Conservation (phyloP, 2,113 vertebrate species). For the Cyanoramphus novaezelandiae region DNA sequence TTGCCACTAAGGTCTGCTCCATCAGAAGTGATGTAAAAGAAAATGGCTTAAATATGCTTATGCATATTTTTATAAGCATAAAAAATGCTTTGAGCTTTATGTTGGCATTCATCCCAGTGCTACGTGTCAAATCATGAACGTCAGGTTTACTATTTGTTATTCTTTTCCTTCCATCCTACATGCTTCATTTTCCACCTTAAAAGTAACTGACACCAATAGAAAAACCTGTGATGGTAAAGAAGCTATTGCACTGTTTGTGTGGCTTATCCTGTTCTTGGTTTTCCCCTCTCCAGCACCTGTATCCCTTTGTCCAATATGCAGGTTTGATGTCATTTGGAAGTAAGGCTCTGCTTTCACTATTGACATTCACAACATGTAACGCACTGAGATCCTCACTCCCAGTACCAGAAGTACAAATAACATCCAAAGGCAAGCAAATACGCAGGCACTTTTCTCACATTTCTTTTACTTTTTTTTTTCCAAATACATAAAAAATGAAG, state of each 20-base stretch:
- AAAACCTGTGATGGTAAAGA: background rate
- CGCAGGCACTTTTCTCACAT: background rate
- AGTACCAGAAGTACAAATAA: background rate
- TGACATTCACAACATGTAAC: background rate
- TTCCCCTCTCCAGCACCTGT: background rate
- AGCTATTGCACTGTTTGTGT: background rate
- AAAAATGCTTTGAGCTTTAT: background rate
- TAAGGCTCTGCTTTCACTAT: background rate
- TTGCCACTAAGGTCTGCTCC: background rate
- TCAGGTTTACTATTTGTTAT: background rate
- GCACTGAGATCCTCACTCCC: background rate
- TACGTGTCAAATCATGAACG: background rate
- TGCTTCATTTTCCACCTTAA: background rate
- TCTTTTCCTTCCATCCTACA: background rate
- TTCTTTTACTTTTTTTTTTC: background rate
- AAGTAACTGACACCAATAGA: background rate
- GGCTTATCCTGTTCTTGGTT: background rate
- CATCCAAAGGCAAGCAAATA: background rate
- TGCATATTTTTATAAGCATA: background rate
- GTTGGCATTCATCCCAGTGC: background rate
- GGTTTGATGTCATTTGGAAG: background rate
- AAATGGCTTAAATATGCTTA: background rate
- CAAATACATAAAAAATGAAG: background rate
- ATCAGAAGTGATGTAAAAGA: background rate
- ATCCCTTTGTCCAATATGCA: background rate